phyloP scores from a whole-genome alignment of 2,888 invertebrate genomes.

The Andrena marginata region DNA sequence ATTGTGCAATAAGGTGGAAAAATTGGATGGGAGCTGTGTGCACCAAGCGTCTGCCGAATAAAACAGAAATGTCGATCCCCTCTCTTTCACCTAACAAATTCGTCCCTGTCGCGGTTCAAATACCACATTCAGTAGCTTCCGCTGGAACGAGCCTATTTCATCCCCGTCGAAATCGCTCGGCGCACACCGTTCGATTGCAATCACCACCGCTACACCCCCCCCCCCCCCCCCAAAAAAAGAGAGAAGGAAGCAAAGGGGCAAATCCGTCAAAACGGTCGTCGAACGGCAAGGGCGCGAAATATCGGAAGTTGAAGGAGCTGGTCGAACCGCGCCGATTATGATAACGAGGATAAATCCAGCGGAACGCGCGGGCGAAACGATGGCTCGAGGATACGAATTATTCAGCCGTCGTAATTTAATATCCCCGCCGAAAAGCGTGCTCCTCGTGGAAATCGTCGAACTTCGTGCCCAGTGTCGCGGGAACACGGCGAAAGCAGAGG shows the following conservation, averaged over 20 bases:
- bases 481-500: background rate
- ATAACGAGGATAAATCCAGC: constrained; percentile 39
- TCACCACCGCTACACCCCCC: background rate
- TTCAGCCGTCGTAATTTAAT: constrained; percentile 30
- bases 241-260: background rate
- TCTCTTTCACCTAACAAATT: constrained; percentile 12
- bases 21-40: background rate
- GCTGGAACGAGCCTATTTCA: background rate
- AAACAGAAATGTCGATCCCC: background rate
- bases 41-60: background rate
- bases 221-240: background rate
- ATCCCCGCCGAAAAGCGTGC: background rate
- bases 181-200: constrained; percentile 18
- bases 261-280: constrained; percentile 7
- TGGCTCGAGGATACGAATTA: constrained; percentile 11
- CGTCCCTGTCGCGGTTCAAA: constrained; percentile 10
- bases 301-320: constrained; percentile 11
- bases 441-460: constrained; percentile 3
- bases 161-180: background rate
- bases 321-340: constrained; percentile 20
- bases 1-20: background rate
- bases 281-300: background rate
- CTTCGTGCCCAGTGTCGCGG: background rate
- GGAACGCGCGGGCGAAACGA: constrained; percentile 8
- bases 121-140: constrained; percentile 3